A percentile compares a stretch with the other conserved stretches of the same genome.
Conservation (phyloP, 2,113 vertebrate species). For the Channa maculata region DNA sequence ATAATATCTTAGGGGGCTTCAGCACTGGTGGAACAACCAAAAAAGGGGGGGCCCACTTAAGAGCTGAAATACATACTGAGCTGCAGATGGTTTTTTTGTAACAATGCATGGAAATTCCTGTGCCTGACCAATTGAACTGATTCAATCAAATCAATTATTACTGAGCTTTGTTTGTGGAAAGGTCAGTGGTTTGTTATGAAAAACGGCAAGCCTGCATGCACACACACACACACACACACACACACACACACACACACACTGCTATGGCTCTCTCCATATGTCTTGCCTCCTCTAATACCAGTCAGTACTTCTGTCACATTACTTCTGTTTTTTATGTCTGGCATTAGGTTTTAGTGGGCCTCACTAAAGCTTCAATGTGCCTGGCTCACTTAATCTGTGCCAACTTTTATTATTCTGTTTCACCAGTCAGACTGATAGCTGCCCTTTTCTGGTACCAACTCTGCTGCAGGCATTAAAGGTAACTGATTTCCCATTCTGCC, state of each 20-base stretch:
- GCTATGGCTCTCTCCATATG: constrained; percentile 11
- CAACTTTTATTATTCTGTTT: constrained; percentile 61
- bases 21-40: constrained; percentile 29
- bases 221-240: not conserved
- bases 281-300: constrained; percentile 34
- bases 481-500: constrained; percentile 56
- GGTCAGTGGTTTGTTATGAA: constrained; percentile 11
- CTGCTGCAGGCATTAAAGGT: constrained; percentile 47
- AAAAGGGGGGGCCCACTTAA: constrained; percentile 30
- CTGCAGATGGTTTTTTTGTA: constrained; percentile 23
- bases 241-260: not conserved
- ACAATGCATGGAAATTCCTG: constrained; percentile 20
- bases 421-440: constrained; percentile 43
- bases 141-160: constrained; percentile 20
- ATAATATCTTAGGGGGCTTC: constrained; percentile 34
- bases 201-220: constrained; percentile 8
- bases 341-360: constrained; percentile 49
- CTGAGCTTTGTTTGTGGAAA: constrained; percentile 42
- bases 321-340: constrained; percentile 62
- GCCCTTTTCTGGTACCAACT: constrained; percentile 42
- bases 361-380: constrained; percentile 52
- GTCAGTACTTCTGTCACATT: constrained; percentile 52
- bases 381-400: constrained; percentile 58
- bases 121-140: constrained; percentile 13
- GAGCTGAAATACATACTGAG: constrained; percentile 22